Evolutionary conservation across 2,888 invertebrate genomes (phyloP), one percentile per base, ranked within the genome.

Genomic region (Thyatira batis): DNA sequence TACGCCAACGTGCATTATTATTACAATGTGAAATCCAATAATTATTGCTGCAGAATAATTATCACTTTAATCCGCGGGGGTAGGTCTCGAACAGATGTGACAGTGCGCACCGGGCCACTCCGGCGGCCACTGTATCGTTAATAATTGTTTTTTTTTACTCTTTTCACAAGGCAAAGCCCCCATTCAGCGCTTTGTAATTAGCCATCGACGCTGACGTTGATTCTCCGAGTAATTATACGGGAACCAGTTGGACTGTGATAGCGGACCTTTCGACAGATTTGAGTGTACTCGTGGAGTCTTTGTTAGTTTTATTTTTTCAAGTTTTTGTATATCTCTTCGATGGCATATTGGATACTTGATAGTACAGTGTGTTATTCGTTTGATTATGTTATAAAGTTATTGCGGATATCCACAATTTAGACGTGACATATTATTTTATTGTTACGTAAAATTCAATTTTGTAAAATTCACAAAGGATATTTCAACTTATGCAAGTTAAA

Each of bases 11-110:
- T 52, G 60, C 63, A 69, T 78, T 76, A 74, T 75, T 73, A 69
- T 73, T 76, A 74, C 61, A 62, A 71, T 71, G 75, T 77, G 72
- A 89, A 90, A 91, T 89, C 89, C 87, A 85, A 85, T 92, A 91
- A 92, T 92, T 91, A 92, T 82, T 73, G 73, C 84, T 75, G 73
- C 81, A 78, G 85, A 89, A 89, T 91, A 92, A 91, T 91, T 90
- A 91, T 89, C 88, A 85, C 80, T 80, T 66, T 89, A 91, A 92
- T 92, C 91, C 90, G 76, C 76, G 73, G 80, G 81, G 86, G 80
- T 79, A 68, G 75, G 60, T 59, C 49, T 43, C 60, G 84, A 87
- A 88, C 91, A 92, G 91, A 92, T 92, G 91, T 82, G 90, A 80
- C 88, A 77, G 52, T 55, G 75, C 68, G 71, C 91, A 90, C 89